phyloP scores from a whole-genome alignment of 2,888 invertebrate species.

The Leptogaster cylindrica region DNA sequence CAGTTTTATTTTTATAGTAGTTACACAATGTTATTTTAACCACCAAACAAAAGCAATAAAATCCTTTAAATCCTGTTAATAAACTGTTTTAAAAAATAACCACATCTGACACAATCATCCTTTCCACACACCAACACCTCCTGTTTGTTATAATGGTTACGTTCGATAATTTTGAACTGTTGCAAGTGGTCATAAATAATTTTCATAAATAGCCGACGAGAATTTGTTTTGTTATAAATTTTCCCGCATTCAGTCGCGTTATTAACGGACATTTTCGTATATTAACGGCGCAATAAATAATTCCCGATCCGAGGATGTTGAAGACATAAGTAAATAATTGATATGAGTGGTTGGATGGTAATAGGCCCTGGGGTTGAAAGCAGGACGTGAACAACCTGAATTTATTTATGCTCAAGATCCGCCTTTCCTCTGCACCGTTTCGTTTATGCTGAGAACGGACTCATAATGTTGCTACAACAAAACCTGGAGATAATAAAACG shows the following conservation, averaged over 20 bases:
- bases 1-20: too few species aligned
- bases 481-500: too few species aligned
- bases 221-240: constrained; percentile 48
- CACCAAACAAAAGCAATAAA: too few species aligned
- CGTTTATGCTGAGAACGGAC: too few species aligned
- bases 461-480: too few species aligned
- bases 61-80: too few species aligned
- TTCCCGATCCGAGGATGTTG: constrained; percentile 44
- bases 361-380: constrained; percentile 35
- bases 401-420: constrained; percentile 27
- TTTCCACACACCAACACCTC: not conserved
- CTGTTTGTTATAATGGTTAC: constrained; percentile 9
- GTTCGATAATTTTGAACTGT: constrained; percentile 45
- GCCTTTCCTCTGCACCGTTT: too few species aligned
- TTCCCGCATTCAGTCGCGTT: constrained; percentile 46
- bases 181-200: constrained; percentile 45
- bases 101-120: not conserved
- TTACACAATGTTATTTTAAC: too few species aligned
- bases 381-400: constrained; percentile 21
- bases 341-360: constrained; percentile 42
- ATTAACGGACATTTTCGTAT: constrained; percentile 46
- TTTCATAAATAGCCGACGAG: constrained; percentile 45
- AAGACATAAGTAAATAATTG: constrained; percentile 48
- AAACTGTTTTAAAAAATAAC: not conserved
- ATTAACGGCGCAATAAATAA: constrained; percentile 47